phyloP scores from a whole-genome alignment of 2,888 invertebrate genomes.

The Drosophila robusta region DNA sequence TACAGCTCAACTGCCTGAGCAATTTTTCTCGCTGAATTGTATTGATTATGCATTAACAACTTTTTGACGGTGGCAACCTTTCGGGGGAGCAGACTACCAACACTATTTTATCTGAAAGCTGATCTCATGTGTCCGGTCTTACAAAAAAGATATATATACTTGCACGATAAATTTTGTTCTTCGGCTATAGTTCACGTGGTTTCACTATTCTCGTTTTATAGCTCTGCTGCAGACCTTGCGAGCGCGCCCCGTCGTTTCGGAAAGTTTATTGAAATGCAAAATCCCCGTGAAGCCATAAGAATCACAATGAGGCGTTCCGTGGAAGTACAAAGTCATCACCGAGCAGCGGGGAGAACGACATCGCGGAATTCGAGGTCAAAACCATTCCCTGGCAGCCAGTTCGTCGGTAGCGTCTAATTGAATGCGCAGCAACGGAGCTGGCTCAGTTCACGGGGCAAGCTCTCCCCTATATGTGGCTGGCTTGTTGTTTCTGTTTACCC shows the following conservation, averaged over 20 bases:
- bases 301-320: conserved; percentile 65
- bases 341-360: conserved; percentile 43
- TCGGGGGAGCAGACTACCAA: too few species aligned
- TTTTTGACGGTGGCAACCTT: too few species aligned
- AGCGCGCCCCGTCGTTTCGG: conserved; percentile 62
- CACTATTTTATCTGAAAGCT: background rate
- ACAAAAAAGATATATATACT: too few species aligned
- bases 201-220: conserved; percentile 26
- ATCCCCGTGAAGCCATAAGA: conserved; percentile 76
- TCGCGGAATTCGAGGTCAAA: conserved; percentile 64
- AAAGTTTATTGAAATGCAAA: conserved; percentile 72
- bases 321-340: conserved; percentile 55
- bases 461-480: conserved; percentile 30
- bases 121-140: conserved; percentile 1
- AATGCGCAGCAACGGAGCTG: conserved; percentile 62
- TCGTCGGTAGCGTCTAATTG: conserved; percentile 68
- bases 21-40: too few species aligned
- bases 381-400: conserved; percentile 59
- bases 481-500: conserved; percentile 27
- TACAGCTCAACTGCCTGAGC: too few species aligned
- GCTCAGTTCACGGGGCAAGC: conserved; percentile 29
- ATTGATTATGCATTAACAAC: too few species aligned
- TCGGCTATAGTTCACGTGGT: conserved; percentile 22
- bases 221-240: conserved; percentile 37
- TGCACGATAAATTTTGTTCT: too few species aligned